A percentile compares a stretch with the other conserved stretches of the same genome.
These are phyloP conservation scores for Tadarida brasiliensis DNA, from an alignment of 2,797 vertebrate genomes.

Conservation along the genomic window DNA sequence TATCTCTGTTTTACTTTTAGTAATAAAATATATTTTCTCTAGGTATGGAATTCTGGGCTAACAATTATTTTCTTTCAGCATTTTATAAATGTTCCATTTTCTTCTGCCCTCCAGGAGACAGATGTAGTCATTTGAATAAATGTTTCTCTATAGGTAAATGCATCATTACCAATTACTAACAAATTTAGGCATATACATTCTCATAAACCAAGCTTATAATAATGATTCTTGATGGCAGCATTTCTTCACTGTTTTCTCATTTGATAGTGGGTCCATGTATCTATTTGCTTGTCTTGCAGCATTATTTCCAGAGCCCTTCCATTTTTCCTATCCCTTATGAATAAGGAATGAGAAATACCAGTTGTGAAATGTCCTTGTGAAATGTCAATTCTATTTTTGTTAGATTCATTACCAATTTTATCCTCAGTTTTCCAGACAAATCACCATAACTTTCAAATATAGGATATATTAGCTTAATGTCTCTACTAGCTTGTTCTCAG, in stretches of 20 bases:
- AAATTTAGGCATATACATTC: not conserved
- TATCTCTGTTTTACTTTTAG: constrained; percentile 20
- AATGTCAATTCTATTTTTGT: constrained; percentile 6
- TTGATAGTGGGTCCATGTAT: not conserved
- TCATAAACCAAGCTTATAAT: not conserved
- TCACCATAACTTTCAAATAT: not conserved
- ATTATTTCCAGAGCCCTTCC: not conserved
- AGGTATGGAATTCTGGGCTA: constrained; percentile 21
- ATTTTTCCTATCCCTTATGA: constrained; percentile 1
- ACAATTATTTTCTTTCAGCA: constrained; percentile 44
- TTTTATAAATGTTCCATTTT: constrained; percentile 39
- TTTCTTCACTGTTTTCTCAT: not conserved
- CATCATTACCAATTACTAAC: not conserved
- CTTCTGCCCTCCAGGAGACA: constrained; percentile 26
- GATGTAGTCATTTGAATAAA: constrained; percentile 29
- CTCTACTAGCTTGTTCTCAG: not conserved
- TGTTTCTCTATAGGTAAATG: not conserved
- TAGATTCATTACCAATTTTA: constrained; percentile 25
- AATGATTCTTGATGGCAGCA: not conserved
- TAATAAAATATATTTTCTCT: constrained; percentile 14
- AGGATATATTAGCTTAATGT: constrained; percentile 15
- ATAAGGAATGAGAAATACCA: not conserved
- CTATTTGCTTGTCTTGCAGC: not conserved
- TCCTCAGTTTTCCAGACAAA: not conserved
- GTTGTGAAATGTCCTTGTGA: not conserved